A percentile compares a stretch with the other conserved stretches of the same genome.
phyloP scores from a whole-genome alignment of 2,797 vertebrate genomes.

The Phataginus tetradactyla region DNA sequence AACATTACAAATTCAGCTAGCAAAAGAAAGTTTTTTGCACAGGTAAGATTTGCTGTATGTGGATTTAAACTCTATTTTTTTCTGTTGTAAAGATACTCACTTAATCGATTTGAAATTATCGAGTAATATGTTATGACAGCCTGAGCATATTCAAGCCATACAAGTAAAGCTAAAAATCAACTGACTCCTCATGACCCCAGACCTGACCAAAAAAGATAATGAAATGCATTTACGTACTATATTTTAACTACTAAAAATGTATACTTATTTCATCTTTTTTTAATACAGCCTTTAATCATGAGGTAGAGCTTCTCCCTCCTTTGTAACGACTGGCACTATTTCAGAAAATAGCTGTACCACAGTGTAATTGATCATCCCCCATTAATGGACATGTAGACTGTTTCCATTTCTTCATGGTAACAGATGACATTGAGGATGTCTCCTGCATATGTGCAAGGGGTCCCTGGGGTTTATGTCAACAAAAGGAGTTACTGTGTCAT shows the following conservation, averaged over 20 bases:
- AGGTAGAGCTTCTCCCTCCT: neutral
- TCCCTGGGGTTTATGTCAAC: neutral
- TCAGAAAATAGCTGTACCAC: neutral
- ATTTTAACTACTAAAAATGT: neutral
- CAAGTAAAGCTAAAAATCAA: neutral
- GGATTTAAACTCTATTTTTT: slow-evolving; percentile 36
- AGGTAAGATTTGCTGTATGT: slow-evolving; percentile 86
- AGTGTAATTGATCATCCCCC: neutral
- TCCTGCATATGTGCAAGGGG: neutral
- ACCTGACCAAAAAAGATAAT: neutral
- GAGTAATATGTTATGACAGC: neutral
- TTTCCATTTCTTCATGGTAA: neutral
- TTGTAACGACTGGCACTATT: neutral
- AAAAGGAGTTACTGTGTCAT: neutral
- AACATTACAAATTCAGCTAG: slow-evolving; percentile 94
- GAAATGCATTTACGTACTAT: neutral
- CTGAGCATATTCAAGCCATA: neutral
- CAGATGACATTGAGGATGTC: neutral
- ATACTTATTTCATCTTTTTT: neutral
- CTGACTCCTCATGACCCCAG: neutral
- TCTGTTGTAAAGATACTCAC: neutral
- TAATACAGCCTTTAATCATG: neutral
- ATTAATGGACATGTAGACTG: neutral
- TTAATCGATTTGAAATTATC: slow-evolving; percentile 33
- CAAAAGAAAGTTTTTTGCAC: slow-evolving; percentile 96